A percentile compares a stretch with the other conserved stretches of the same genome.
Conservation (phyloP, 2,797 vertebrate species). For the Acanthiza pusilla region DNA sequence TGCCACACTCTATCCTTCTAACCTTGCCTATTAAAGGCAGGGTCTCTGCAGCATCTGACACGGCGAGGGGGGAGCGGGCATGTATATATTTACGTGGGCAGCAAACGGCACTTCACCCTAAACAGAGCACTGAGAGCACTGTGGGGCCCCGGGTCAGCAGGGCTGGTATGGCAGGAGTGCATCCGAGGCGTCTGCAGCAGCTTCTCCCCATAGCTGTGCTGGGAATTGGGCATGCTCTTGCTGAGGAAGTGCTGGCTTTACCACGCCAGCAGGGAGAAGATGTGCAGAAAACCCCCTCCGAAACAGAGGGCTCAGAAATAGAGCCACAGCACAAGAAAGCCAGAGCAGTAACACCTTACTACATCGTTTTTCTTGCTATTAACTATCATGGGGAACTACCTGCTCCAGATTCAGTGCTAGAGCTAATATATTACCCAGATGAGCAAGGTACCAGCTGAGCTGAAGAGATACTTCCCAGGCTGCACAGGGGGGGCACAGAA, state of each 20-base stretch:
- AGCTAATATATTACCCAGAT: neutral
- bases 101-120: neutral
- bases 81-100: constrained; percentile 9
- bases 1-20: neutral
- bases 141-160: neutral
- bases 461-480: neutral
- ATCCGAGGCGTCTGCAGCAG: neutral
- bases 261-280: neutral
- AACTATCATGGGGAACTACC: neutral
- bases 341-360: neutral
- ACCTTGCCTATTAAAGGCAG: constrained; percentile 66
- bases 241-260: neutral
- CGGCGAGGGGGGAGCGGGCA: neutral
- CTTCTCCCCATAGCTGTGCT: neutral
- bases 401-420: neutral
- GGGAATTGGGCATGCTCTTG: rapidly evolving
- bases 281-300: neutral
- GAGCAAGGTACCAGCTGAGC: neutral
- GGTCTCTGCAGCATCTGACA: neutral
- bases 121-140: neutral
- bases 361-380: neutral
- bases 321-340: neutral
- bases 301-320: neutral
- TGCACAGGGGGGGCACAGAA: rapidly evolving
- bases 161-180: neutral